These are phyloP conservation scores for Oncorhynchus kisutch DNA, from an alignment of 2,113 vertebrate genomes.

Conservation along the genomic window DNA sequence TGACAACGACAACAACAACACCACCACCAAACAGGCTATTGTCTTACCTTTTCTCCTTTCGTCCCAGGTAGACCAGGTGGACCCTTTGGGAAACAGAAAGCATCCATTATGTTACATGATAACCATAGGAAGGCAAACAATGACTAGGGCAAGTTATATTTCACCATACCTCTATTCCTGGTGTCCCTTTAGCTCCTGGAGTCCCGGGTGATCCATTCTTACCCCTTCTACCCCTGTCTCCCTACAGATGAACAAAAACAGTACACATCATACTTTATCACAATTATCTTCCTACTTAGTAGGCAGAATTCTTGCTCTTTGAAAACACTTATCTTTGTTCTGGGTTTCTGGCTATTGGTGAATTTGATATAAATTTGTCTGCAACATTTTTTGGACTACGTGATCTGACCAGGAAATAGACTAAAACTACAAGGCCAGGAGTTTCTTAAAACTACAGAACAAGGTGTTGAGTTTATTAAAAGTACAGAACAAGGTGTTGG, in stretches of 20 bases:
- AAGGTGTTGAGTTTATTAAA: too few relatives aligned
- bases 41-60: constrained; percentile 82
- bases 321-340: not conserved
- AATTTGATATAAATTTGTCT: not conserved
- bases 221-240: constrained; percentile 80
- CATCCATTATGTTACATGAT: not conserved
- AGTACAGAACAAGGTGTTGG: too few relatives aligned
- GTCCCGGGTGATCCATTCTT: constrained; percentile 76
- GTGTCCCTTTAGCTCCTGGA: constrained; percentile 65
- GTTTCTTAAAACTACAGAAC: too few relatives aligned
- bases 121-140: not conserved
- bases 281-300: not conserved
- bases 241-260: constrained; percentile 64
- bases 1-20: not conserved
- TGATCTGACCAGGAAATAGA: too few relatives aligned
- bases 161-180: constrained; percentile 72
- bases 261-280: not conserved
- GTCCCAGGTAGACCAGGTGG: constrained; percentile 69
- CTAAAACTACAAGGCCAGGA: not conserved
- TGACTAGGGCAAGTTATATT: not conserved
- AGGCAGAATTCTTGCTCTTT: not conserved
- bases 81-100: constrained; percentile 66
- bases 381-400: not conserved
- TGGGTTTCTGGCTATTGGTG: too few relatives aligned
- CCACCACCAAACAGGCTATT: not conserved